Base-by-base conservation (phyloP, 2,888 invertebrate genomes). In the Aquatica leii region DNA sequence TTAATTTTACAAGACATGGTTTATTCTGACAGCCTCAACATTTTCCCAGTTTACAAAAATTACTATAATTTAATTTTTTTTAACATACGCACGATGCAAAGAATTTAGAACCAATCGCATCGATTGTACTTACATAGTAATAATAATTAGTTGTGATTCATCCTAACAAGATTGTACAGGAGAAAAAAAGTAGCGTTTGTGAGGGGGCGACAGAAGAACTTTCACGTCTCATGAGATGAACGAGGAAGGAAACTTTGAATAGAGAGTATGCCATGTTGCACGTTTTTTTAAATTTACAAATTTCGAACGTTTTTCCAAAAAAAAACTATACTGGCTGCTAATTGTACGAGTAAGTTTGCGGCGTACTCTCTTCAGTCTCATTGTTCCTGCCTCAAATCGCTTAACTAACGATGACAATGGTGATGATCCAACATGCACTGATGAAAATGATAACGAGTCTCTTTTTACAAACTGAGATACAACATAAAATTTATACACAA, bases 1-100 rank as follows among this genome's bases (percentile, higher is more conserved):
- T 81, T 81, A 81, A 82, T 83, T 84, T 84, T 82, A 84, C 84
- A 83, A 84, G 84, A 84, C 84, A 84, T 82, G 82, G 82, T 84
- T 88, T 66, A 88, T 87, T 88, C 88, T 86, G 88, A 88, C 88
- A 88, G 88, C 87, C 88, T 88, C 88, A 88, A 88, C 87, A 88
- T 73, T 71, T 84, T 84, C 84, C 88, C 88, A 88, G 88, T 89
- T 85, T 85, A 85, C 88, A 88, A 89, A 89, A 85, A 20, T 34
- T 31, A 15, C 12, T 17, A 14, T 54, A 59, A 43, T 66, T 59
- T 56, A 52, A 34, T 54, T 54, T 48, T 52, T 51, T 31, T 50
- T 40, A 2, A 24, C 6, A 24, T 24, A 43, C 46, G 62, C 55
- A 46, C 58, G 60, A 61, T 58, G 65, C 14, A 34, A 50, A 43